Evolutionary conservation across 1,140 invertebrate genomes (phyloP), one percentile per base, ranked within the genome.

Genomic region (Ceratoteleas bidentatus): DNA sequence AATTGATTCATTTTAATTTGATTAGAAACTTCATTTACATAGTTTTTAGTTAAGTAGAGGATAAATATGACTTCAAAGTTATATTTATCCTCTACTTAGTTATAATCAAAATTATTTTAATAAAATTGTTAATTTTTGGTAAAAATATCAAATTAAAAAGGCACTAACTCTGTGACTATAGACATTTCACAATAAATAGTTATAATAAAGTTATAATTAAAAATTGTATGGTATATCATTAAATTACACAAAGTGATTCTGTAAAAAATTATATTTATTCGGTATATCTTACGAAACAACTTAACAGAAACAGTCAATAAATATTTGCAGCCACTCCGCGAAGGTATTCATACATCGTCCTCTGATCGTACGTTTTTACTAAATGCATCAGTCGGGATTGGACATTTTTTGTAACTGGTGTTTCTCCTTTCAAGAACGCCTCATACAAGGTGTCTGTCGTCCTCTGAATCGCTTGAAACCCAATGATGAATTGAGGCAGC

Each of bases 271-370:
- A 43, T 43, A 43, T 43, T 43, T 43, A 43, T 43, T 43, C 40
- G 6, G n/a, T 6, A 43, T 24, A 24, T 24, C 24, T 24, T 49
- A 49, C 47, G 2, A 49, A 13, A 49, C 47, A 24, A 13, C 13
- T 49, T 14, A 14, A 49, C n/a, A 49, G 0, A 14, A 49, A 49
- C n/a, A 45, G 47, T 57, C 33, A 61, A 8, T 60, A 65, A 43
- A 60, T 72, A 66, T 78, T 78, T n/a, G 1, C 8, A 14, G 75
- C 66, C 24, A 79, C 11, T 32, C 76, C 76, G n/a, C 68, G 53
- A 2, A 79, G 0, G 43, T 58, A 79, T 66, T 79, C 76, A 61
- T 61, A 61, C 7, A 79, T 34, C 13, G 76, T 73, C 50, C 76
- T 72, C 4, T 79, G 36, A 15, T 54, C 38, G 24, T 79, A 79